Evolutionary conservation across 2,113 vertebrate species (phyloP), one percentile per base, ranked within the genome.

Genomic region (Setophaga petechia): DNA sequence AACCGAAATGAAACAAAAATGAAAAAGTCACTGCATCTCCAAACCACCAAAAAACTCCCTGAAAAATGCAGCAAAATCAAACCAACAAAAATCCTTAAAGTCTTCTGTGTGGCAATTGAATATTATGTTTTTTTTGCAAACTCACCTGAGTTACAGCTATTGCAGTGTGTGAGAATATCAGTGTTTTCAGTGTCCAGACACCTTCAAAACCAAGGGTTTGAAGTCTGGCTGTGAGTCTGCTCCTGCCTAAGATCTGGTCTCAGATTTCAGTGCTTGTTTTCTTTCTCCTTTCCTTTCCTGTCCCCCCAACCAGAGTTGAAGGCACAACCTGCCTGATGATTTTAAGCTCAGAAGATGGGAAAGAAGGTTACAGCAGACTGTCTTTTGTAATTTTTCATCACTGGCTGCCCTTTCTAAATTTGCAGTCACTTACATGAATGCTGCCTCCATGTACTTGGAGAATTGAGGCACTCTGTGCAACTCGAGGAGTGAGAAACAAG

Each of bases 241-340:
- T 72, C 28, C 58, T 91, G 57, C 59, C 57, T 31, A 28, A 67
- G 43, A 55, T 52, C 37, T 72, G 17, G 31, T 69, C 63, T 92
- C 74, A 49, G 21, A 21, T 91, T 93, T 89, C 63, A 55, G 83
- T 37, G 59, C 10, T 92, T 41, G 27, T 52, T 87, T 72, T 59
- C 85, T 63, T 95, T 58, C 11, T 41, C 23, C 24, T 54, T 39
- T 78, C 21, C 73, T 79, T 58, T 65, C 61, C 71, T 57, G 8
- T 73, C 4, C 20, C 43, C 31, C 23, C 8, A 9, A 0, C 11
- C 23, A 51, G 16, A 47, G 15, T 6, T 65, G 46, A 73, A 91
- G 49, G 54, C 80, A 76, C n/a, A 83, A 65, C 27, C 12, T 89
- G 49, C 58, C 33, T 35, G 47, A 28, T 57, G 4, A 3, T 35